Percentiles rank a stretch among this genome's conserved stretches.
These are phyloP conservation scores for Nothobranchius kuhntae DNA, from an alignment of 2,113 vertebrate species.

Conservation along the genomic window DNA sequence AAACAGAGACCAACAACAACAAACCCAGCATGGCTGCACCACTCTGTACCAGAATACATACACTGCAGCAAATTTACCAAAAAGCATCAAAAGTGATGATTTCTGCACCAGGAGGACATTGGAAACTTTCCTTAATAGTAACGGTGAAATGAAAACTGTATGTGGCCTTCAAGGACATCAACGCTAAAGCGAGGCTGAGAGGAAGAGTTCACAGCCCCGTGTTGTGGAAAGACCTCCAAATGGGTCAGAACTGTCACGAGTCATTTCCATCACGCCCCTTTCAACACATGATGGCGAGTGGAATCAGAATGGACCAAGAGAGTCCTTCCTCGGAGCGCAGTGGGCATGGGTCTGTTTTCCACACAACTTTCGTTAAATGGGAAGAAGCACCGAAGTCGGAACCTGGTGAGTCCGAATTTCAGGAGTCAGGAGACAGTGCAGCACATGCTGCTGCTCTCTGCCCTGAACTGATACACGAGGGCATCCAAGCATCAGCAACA, in stretches of 20 bases:
- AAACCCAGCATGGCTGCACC: too few relatives aligned
- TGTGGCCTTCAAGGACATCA: slow-evolving; percentile 33
- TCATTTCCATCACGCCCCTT: slow-evolving; percentile 49
- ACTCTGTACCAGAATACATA: too few relatives aligned
- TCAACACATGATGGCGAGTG: slow-evolving; percentile 55
- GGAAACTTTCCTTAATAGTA: slow-evolving; percentile 12
- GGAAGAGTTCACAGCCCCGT: slow-evolving; percentile 46
- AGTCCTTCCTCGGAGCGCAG: slow-evolving; percentile 39
- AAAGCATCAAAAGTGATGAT: background rate
- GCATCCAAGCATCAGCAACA: slow-evolving; percentile 48
- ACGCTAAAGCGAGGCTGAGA: slow-evolving; percentile 17
- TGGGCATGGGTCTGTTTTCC: slow-evolving; percentile 59
- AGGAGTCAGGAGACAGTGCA: slow-evolving; percentile 68
- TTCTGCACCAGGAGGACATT: slow-evolving; percentile 13
- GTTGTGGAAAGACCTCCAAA: slow-evolving; percentile 51
- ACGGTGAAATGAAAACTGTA: slow-evolving; percentile 16
- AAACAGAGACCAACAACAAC: too few relatives aligned
- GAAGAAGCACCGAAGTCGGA: slow-evolving; percentile 54
- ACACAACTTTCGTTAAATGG: slow-evolving; percentile 64
- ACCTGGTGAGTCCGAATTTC: slow-evolving; percentile 54
- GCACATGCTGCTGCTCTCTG: slow-evolving; percentile 54
- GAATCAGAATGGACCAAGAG: slow-evolving; percentile 59
- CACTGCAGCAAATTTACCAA: slow-evolving; percentile 18
- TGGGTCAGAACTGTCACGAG: slow-evolving; percentile 60
- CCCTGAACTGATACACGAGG: slow-evolving; percentile 55